These are phyloP conservation scores for Pelusios castaneus DNA, from an alignment of 2,113 vertebrate genomes.

Conservation along the genomic window DNA sequence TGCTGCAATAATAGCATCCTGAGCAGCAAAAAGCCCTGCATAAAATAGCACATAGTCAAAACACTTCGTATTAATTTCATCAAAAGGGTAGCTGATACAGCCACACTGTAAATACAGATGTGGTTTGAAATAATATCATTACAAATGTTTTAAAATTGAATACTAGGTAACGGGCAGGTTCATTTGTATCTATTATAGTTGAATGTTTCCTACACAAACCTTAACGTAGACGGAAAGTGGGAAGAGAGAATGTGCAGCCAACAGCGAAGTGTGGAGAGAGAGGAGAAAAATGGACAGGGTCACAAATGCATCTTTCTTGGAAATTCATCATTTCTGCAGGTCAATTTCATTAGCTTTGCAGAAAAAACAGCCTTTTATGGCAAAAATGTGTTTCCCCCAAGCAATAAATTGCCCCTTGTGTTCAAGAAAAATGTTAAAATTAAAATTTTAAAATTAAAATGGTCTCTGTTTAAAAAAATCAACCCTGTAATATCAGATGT, in stretches of 20 bases:
- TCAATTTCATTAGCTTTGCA: neutral
- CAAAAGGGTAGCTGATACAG: neutral
- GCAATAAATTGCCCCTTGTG: neutral
- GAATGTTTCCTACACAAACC: neutral
- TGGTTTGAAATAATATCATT: neutral
- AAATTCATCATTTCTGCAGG: neutral
- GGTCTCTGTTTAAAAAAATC: neutral
- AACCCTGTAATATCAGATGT: neutral
- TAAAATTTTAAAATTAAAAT: neutral
- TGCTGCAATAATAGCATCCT: neutral
- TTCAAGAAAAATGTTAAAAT: neutral
- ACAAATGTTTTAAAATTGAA: neutral
- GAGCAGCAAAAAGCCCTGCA: neutral
- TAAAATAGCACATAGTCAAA: neutral
- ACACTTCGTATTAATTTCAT: neutral
- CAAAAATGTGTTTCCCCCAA: neutral
- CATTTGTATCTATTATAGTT: neutral
- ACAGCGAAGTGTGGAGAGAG: neutral
- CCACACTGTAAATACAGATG: neutral
- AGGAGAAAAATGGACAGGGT: neutral
- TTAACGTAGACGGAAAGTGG: neutral
- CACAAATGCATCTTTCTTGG: neutral
- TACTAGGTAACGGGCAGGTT: neutral
- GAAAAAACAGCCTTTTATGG: neutral
- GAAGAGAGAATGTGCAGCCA: neutral